Percentiles rank a stretch among this genome's conserved stretches.
These are phyloP conservation scores for Bovichtus variegatus DNA, from an alignment of 2,797 vertebrate genomes.

Conservation along the genomic window DNA sequence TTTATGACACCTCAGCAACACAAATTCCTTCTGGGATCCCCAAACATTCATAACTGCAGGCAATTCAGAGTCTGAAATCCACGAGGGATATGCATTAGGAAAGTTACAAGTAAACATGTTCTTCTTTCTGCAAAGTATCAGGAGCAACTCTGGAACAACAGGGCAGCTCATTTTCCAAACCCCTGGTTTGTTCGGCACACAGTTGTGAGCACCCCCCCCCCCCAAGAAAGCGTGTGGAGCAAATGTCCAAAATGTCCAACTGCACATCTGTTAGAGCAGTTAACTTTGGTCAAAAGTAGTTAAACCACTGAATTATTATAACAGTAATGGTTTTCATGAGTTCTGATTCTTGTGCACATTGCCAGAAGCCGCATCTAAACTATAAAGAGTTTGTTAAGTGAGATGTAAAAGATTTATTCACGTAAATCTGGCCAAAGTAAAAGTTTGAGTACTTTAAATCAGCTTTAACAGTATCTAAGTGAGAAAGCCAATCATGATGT, in stretches of 20 bases:
- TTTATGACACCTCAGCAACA: too few species aligned
- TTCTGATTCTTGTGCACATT: background rate
- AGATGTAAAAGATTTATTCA: background rate
- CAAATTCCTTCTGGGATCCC: background rate
- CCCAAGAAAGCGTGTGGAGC: background rate
- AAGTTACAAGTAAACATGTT: background rate
- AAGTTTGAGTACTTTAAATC: background rate
- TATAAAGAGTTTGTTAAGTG: background rate
- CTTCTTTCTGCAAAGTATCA: background rate
- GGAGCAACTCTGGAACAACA: background rate
- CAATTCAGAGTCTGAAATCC: background rate
- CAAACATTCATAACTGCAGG: background rate
- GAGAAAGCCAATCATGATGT: conserved; percentile 9
- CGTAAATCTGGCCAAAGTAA: conserved; percentile 2
- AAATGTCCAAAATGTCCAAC: background rate
- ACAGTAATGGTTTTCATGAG: conserved; percentile 4
- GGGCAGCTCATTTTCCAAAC: background rate
- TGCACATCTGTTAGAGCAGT: background rate
- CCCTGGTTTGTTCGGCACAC: conserved; percentile 1
- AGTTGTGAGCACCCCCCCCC: too few species aligned
- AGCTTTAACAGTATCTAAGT: background rate
- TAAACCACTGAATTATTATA: conserved; percentile 11
- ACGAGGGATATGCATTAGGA: background rate
- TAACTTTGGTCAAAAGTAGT: background rate
- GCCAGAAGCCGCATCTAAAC: conserved; percentile 3